phyloP scores from a whole-genome alignment of 1,140 invertebrate species.

The Aphis craccivora region DNA sequence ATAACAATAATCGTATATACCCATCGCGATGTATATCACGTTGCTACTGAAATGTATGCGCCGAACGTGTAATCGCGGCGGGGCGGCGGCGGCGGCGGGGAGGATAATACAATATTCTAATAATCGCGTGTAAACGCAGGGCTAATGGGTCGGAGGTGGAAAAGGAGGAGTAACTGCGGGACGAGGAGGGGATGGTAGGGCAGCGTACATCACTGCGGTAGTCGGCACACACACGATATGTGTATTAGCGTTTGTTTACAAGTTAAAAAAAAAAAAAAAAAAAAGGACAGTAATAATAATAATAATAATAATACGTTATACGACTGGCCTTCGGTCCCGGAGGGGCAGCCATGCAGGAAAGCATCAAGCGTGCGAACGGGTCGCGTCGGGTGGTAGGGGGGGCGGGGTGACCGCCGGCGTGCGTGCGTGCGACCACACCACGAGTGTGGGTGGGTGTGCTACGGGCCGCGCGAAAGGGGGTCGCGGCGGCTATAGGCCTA shows the following conservation, averaged over 20 bases:
- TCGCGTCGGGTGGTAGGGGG: not conserved
- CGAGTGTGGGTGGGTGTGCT: not conserved
- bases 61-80: not conserved
- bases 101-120: not conserved
- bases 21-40: not conserved
- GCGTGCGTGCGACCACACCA: not conserved
- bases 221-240: not conserved
- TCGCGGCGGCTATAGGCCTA: not conserved
- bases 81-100: too few species aligned
- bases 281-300: not conserved
- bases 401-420: not conserved
- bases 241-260: not conserved
- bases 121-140: not conserved
- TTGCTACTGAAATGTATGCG: not conserved
- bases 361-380: not conserved
- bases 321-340: not conserved
- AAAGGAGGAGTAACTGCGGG: too few species aligned
- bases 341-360: slow-evolving; percentile 29
- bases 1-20: not conserved
- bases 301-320: not conserved
- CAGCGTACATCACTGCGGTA: too few species aligned
- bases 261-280: not conserved
- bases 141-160: not conserved
- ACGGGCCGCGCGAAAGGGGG: not conserved
- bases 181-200: not conserved